A percentile compares a stretch with the other conserved stretches of the same genome.
Evolutionary conservation across 1,140 invertebrate genomes (phyloP).

Genomic region (Neocloeon triangulifer): DNA sequence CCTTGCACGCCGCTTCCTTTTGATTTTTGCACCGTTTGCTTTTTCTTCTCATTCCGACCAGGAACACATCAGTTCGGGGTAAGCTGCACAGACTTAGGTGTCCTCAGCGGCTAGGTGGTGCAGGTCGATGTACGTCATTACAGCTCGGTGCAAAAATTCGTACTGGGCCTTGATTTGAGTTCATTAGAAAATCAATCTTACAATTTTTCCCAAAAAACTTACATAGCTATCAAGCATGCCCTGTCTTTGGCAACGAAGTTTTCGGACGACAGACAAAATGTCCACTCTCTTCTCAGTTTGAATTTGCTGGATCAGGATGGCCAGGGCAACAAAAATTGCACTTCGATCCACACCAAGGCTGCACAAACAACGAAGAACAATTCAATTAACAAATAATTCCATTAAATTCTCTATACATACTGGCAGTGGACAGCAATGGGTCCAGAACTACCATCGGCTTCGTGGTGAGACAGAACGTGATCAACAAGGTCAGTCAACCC

Average conservation of each 20-base stretch:
- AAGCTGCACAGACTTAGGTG: slow-evolving; percentile 2
- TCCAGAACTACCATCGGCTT: slow-evolving; percentile 15
- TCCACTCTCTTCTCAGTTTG: slow-evolving; percentile 61
- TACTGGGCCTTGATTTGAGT: slow-evolving; percentile 83
- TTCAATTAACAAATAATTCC: slow-evolving; percentile 1
- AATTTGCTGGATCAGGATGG: slow-evolving; percentile 62
- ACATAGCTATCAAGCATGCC: slow-evolving; percentile 64
- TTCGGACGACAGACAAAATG: slow-evolving; percentile 60
- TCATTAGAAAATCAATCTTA: no score
- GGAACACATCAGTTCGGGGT: no score
- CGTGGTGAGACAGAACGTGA: slow-evolving; percentile 28
- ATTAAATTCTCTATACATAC: slow-evolving; percentile 18
- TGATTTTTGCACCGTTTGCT: no score
- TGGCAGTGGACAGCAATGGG: slow-evolving; percentile 64
- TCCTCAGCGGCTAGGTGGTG: slow-evolving; percentile 34
- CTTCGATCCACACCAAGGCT: slow-evolving; percentile 63
- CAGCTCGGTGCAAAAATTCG: slow-evolving; percentile 74
- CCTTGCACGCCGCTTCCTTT: no score
- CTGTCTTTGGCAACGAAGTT: slow-evolving; percentile 59
- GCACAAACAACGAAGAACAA: slow-evolving; percentile 8
- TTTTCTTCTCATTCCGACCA: no score
- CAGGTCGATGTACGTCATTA: slow-evolving; percentile 70
- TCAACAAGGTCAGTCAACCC: slow-evolving; percentile 60
- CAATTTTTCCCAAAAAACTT: no score
- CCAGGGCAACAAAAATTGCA: slow-evolving; percentile 69